Percentiles rank a stretch among this genome's conserved stretches.
Evolutionary conservation across 2,113 vertebrate genomes (phyloP).

Genomic region (Pholis gunnellus): DNA sequence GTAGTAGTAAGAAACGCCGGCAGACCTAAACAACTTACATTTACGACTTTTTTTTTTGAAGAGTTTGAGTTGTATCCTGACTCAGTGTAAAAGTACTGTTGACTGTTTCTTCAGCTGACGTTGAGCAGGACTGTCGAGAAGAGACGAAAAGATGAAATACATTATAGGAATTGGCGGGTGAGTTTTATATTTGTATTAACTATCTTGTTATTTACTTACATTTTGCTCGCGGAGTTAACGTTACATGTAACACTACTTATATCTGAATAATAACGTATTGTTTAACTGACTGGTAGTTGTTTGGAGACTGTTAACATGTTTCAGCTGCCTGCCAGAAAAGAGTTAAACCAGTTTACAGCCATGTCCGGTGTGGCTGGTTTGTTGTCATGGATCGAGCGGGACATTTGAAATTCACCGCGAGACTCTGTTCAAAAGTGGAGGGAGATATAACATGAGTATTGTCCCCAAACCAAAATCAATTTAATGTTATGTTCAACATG

Average conservation of each 20-base stretch:
- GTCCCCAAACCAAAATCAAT: neutral
- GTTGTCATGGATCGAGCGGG: slow-evolving; percentile 80
- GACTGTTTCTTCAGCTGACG: neutral
- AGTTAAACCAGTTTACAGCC: neutral
- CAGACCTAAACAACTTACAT: accelerated
- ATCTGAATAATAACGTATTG: neutral
- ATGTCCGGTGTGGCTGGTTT: slow-evolving; percentile 34
- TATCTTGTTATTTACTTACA: neutral
- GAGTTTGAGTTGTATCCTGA: neutral
- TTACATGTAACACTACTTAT: neutral
- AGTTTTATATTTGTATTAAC: slow-evolving; percentile 24
- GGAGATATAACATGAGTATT: slow-evolving; percentile 40
- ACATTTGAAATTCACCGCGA: slow-evolving; percentile 83
- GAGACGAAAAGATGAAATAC: slow-evolving; percentile 79
- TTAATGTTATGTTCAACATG: neutral
- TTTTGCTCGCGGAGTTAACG: neutral
- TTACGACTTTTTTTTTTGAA: neutral
- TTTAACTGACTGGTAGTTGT: neutral
- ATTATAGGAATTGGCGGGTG: slow-evolving; percentile 88
- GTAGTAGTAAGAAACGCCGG: accelerated
- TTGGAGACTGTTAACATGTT: neutral
- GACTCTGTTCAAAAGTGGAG: slow-evolving; percentile 66
- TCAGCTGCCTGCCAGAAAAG: slow-evolving; percentile 49
- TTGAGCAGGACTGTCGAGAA: neutral
- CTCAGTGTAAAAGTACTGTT: neutral